Evolutionary conservation across 2,888 invertebrate species (phyloP), one percentile per base, ranked within the genome.

Genomic region (Brachypalpus laphriformis): DNA sequence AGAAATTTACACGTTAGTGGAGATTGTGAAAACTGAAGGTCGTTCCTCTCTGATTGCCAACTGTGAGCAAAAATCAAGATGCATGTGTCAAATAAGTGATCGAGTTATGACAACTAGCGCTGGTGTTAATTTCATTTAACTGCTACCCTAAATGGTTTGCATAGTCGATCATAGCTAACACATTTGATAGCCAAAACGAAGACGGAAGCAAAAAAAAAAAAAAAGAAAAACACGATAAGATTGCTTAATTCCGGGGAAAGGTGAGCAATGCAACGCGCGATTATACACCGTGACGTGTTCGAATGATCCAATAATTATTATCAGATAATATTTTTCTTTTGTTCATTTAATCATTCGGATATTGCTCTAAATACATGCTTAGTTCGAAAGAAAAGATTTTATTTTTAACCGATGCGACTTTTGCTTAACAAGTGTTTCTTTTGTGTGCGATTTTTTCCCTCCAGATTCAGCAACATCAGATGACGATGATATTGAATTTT

Each of bases 401-500:
- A 45, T 22, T 56, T 31, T 11, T 18, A 16, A 28, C 25, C 14
- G 16, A 40, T 42, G 2, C 31, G 45, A 42, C 22, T 47, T 40
- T n/a, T 11, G 8, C 20, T 31, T 2, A 56, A 16, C 16, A 61
- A 57, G 34, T 45, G 31, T 47, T 28, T 40, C 3, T 28, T 61
- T 80, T 40, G 25, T 72, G 22, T 61, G 20, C 20, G 16, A n/a
- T 63, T 56, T 87, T 18, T 87, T 89, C 31, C 87, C 89, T 34
- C 82, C 87, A 77, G 89, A 89, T 61, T 89, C 88, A 28, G 88
- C 91, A 37, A 91, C 91, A 28, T 92, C 92, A 71, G 94, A 95
- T 91, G 96, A 96, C 91, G 96, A 96, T 89, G 96, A 96, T 88
- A 95, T 95, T 90, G 95, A 96, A 89, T 96, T 95, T 91, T 96